Base-by-base conservation (phyloP, 1,140 invertebrate species). In the Drosophila paulistorum region DNA sequence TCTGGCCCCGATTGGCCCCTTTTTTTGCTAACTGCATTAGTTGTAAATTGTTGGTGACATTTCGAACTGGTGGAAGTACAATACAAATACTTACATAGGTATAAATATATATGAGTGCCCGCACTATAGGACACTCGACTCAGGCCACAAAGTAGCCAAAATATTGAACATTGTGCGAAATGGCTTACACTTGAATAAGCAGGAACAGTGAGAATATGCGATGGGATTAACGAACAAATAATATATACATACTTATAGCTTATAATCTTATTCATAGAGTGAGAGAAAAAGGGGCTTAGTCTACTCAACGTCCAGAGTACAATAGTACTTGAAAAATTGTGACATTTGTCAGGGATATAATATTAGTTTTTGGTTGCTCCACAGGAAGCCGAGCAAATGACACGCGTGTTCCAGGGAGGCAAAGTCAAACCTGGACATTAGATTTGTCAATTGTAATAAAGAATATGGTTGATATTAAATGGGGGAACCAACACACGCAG, bases 121-220 rank as follows among this genome's bases (percentile, higher is more conserved):
- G 81, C 63, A 68, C 9, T 63, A 48, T 11, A 41, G 30, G 30
- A 26, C 54, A 65, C 78, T 81, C 81, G 70, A 81, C 41, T n/a
- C 65, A 51, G 66, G 70, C 84, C 84, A 62, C 84, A 89, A 71
- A 89, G 80, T 89, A 84, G 71, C 80, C 77, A 90, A 89, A 89
- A 89, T 90, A 89, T 89, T 89, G 68, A 77, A 71, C 77, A 83
- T 74, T 78, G 35, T 51, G 45, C 20, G 35, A 79, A 68, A 61
- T 68, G 64, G 14, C 65, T 61, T 42, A 79, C 77, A 74, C 65
- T 77, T 77, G 45, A 79, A 63, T 77, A 58, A 41, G 48, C 71
- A 70, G 48, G n/a, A 35, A 55, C 17, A 20, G 45, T 79, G 82
- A 82, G 79, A 71, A 71, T 79, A 86, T 74, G 73, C 72, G 17